These are phyloP conservation scores for Drosophila tristis DNA, from an alignment of 1,140 invertebrate species.

Conservation along the genomic window DNA sequence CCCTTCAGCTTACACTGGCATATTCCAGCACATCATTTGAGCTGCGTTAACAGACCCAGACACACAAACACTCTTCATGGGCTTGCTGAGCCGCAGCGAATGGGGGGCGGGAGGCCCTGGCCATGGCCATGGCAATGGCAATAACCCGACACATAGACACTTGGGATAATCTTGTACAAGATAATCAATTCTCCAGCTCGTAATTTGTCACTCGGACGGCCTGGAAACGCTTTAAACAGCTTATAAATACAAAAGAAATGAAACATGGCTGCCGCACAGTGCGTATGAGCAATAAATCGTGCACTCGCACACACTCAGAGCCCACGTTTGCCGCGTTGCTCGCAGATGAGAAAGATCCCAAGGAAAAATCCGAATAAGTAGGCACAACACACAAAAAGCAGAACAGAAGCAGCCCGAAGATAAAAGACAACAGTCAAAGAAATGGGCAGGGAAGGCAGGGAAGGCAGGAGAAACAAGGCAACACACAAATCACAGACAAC, in stretches of 20 bases:
- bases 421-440: constrained; percentile 3
- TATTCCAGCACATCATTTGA: neutral
- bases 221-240: constrained; percentile 53
- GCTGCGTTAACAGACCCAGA: neutral
- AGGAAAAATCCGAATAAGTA: constrained; percentile 48
- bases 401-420: neutral
- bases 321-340: neutral
- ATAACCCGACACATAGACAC: constrained; percentile 48
- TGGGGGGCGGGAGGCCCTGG: too few species aligned
- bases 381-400: constrained; percentile 22
- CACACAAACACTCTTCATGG: constrained; percentile 10
- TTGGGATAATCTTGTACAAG: constrained; percentile 49
- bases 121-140: constrained; percentile 26
- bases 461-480: neutral
- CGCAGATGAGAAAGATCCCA: constrained; percentile 16
- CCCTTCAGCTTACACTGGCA: too few species aligned
- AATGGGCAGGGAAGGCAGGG: constrained; percentile 9
- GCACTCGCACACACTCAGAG: constrained; percentile 17
- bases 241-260: constrained; percentile 59
- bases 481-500: constrained; percentile 70
- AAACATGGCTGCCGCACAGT: constrained; percentile 48
- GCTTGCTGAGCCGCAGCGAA: constrained; percentile 47
- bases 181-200: constrained; percentile 55
- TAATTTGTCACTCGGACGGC: constrained; percentile 49
- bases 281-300: constrained; percentile 75